phyloP scores from a whole-genome alignment of 2,113 vertebrate species.

The Natator depressus region DNA sequence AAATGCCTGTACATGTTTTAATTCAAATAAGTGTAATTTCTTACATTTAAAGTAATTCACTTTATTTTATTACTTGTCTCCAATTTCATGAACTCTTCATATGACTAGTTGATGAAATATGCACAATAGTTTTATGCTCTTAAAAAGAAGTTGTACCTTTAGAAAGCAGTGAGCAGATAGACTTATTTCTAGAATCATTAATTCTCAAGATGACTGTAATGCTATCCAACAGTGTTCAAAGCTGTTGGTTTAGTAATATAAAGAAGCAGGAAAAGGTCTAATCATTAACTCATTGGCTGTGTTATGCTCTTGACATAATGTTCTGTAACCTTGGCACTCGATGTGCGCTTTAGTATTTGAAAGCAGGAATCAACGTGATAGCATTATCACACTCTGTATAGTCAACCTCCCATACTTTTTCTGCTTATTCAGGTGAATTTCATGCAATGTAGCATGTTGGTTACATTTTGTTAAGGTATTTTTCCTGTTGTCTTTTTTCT shows the following conservation, averaged over 20 bases:
- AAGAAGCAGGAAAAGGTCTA: not conserved
- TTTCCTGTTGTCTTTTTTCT: not conserved
- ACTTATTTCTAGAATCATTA: not conserved
- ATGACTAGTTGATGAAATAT: not conserved
- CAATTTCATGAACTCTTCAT: not conserved
- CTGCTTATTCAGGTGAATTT: not conserved
- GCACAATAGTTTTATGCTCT: not conserved
- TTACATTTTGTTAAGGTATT: not conserved
- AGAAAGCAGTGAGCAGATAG: not conserved
- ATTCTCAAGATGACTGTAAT: constrained; percentile 22
- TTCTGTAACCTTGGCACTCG: not conserved
- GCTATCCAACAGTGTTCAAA: not conserved
- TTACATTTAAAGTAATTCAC: not conserved
- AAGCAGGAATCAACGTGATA: not conserved
- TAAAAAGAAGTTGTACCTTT: not conserved
- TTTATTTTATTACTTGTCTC: not conserved
- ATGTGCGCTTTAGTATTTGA: not conserved
- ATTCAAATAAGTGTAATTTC: not conserved
- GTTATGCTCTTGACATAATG: not conserved
- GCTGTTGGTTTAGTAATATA: constrained; percentile 35
- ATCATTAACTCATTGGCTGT: constrained; percentile 32
- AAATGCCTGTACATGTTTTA: not conserved
- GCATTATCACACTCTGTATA: not conserved
- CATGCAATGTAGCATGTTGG: not conserved
- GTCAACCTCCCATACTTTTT: accelerated